Percentiles rank a stretch among this genome's conserved stretches.
Evolutionary conservation across 2,113 vertebrate species (phyloP).

Genomic region (Spheniscus mendiculus): DNA sequence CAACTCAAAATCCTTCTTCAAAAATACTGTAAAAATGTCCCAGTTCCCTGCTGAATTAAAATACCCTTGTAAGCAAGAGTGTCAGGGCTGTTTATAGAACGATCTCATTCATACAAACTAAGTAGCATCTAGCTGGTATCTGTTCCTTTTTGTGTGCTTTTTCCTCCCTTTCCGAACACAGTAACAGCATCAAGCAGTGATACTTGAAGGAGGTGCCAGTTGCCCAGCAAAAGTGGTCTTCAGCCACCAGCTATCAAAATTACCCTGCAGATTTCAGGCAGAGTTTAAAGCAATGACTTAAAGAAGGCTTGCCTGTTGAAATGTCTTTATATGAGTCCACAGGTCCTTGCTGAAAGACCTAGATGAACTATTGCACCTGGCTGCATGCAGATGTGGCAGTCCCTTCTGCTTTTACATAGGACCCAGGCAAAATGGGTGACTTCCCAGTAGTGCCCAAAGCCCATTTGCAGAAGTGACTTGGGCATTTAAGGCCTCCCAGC

Average conservation of each 20-base stretch:
- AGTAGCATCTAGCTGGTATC: background rate
- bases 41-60: background rate
- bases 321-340: background rate
- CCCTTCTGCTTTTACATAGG: accelerated
- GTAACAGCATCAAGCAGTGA: background rate
- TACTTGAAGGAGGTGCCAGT: background rate
- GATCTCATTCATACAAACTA: background rate
- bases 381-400: background rate
- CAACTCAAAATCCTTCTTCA: background rate
- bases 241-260: background rate
- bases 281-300: background rate
- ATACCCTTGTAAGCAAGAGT: background rate
- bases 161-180: background rate
- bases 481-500: background rate
- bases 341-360: background rate
- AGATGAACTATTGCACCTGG: background rate
- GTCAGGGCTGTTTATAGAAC: background rate
- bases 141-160: background rate
- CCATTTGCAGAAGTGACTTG: background rate
- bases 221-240: background rate
- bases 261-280: background rate
- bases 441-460: background rate
- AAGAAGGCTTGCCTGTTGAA: background rate
- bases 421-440: background rate
- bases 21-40: background rate